Base-by-base conservation (phyloP, 2,797 vertebrate genomes). In the Threskiornis aethiopicus region DNA sequence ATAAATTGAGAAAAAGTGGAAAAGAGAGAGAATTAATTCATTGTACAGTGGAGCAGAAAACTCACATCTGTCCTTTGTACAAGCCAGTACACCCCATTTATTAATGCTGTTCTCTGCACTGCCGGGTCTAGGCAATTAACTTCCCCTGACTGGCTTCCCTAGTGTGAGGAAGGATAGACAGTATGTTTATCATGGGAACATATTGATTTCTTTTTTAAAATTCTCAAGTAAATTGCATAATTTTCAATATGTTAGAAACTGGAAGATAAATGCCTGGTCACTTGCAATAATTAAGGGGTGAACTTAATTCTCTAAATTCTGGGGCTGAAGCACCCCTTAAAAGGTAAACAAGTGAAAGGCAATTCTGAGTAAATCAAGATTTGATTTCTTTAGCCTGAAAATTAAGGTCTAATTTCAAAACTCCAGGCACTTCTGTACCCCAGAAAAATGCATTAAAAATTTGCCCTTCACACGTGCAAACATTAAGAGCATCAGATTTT, bases 41-140 rank as follows among this genome's bases (percentile, higher is more conserved):
- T 97, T 3, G 19, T 97, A 98, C 96, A 97, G 88, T 95, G 84
- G 78, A 98, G 98, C 97, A 98, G 98, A 98, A 98, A 98, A 97
- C 96, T 97, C 98, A 97, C 98, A 98, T 98, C 98, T 98, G 98
- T 98, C 98, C 96, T 96, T 97, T 97, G 96, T 96, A 96, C 98
- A 98, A 98, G 89, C 95, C 97, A 98, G 93, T 98, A 97, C 97
- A 98, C 97, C 95, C 97, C 97, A 98, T 98, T 98, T 98, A 98
- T 98, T 98, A 98, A 97, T 96, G 96, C 94, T 97, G 94, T 97
- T 97, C 97, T 98, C 73, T 10, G 78, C 96, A 91, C 96, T 97
- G 96, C 91, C 57, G 88, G 82, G 94, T 97, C 96, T 95, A 97
- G 95, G 94, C 97, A 98, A 98, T 98, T 98, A 98, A 98, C 94